Evolutionary conservation across 1,140 invertebrate species (phyloP).

Genomic region (Ceratina japonica): DNA sequence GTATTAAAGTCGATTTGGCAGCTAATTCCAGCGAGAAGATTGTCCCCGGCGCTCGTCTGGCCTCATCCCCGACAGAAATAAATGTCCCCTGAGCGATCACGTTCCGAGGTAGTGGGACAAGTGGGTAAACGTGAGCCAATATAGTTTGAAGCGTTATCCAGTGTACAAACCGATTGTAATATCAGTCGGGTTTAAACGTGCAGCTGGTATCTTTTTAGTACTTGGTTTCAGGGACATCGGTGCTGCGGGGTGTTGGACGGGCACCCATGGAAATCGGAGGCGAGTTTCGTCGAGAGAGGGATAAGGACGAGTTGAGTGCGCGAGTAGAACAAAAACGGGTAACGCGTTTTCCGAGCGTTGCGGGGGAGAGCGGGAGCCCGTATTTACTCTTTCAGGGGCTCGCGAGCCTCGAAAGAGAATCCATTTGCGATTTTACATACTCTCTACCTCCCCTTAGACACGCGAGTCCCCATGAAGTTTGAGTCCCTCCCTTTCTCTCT

Average conservation of each 20-base stretch:
- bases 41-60: background rate
- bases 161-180: too few species aligned
- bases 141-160: too few species aligned
- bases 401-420: constrained; percentile 35
- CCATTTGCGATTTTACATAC: constrained; percentile 40
- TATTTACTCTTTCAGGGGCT: constrained; percentile 34
- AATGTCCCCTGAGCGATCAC: background rate
- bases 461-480: constrained; percentile 18
- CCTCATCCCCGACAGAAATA: background rate
- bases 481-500: background rate
- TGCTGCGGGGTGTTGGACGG: background rate
- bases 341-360: constrained; percentile 2
- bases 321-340: constrained; percentile 1
- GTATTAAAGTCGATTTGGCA: constrained; percentile 17
- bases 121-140: too few species aligned
- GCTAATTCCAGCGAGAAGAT: constrained; percentile 11
- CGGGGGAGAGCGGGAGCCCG: background rate
- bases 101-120: too few species aligned
- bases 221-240: background rate
- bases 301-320: background rate
- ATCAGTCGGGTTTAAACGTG: too few species aligned
- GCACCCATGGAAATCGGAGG: too few species aligned
- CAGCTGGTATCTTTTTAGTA: background rate
- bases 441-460: constrained; percentile 20
- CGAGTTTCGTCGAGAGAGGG: background rate